These are phyloP conservation scores for Xanthia icteritia DNA, from an alignment of 2,888 invertebrate species.

Conservation along the genomic window DNA sequence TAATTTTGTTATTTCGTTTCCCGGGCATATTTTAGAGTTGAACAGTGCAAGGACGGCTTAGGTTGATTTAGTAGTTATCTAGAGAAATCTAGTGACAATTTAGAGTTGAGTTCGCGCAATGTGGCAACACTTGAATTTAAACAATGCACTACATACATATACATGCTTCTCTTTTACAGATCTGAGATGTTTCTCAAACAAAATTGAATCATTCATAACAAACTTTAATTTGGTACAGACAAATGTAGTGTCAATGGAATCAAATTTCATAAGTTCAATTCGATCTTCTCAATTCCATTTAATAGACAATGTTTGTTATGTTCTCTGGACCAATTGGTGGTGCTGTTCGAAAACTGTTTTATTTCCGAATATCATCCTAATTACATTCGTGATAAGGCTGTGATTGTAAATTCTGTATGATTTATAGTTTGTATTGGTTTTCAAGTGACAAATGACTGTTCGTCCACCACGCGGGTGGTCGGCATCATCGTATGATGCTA, in stretches of 20 bases:
- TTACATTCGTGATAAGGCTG: slow-evolving; percentile 30
- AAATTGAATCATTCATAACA: slow-evolving; percentile 21
- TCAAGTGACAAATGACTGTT: slow-evolving; percentile 81
- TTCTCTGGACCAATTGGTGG: slow-evolving; percentile 29
- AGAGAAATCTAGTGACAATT: slow-evolving; percentile 8
- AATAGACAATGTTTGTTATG: slow-evolving; percentile 61
- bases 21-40: slow-evolving; percentile 44
- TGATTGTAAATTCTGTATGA: neutral
- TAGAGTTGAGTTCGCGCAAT: neutral
- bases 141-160: too few relatives aligned
- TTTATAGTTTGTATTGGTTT: slow-evolving; percentile 58
- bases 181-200: slow-evolving; percentile 1
- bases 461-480: slow-evolving; percentile 80
- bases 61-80: slow-evolving; percentile 23
- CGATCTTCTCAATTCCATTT: slow-evolving; percentile 57
- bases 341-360: slow-evolving; percentile 1
- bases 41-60: slow-evolving; percentile 8
- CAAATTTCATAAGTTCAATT: slow-evolving; percentile 55
- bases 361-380: slow-evolving; percentile 38
- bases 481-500: slow-evolving; percentile 70
- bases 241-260: slow-evolving; percentile 49
- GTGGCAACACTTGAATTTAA: neutral
- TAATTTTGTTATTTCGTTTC: slow-evolving; percentile 33
- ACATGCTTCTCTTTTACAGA: neutral
- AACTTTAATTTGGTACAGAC: slow-evolving; percentile 18